Base-by-base conservation (phyloP, 2,888 invertebrate species). In the Mystacides longicornis region DNA sequence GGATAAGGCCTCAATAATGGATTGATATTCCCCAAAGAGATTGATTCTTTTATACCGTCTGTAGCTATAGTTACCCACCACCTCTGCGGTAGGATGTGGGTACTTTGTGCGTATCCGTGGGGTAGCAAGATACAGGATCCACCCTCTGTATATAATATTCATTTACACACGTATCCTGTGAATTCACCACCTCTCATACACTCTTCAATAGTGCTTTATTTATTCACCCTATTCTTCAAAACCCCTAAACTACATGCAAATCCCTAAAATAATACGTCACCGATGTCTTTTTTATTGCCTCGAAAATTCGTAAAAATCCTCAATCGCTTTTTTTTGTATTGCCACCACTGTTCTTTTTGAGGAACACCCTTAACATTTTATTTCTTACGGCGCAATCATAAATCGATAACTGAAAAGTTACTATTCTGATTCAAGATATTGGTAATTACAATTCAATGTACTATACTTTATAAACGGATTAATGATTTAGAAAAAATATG, bases 191-290 rank as follows among this genome's bases (percentile, higher is more conserved):
- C 37, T 37, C 23, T 48, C 48, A 48, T 48, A 48, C 14, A 48
- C 7, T 22, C 21, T 21, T 49, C 31, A 20, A 49, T 16, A 18
- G 2, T 16, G 48, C 49, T 52, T 47, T 46, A 20, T 19, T 22
- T 48, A 53, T 53, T 53, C 53, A 53, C 53, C 53, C 53, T 53
- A 11, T 42, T 31, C 37, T 23, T 37, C 31, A 18, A 20, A 47
- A 16, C 37, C 21, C 53, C 53, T 31, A 33, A 46, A 31, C 37
- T 37, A 33, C 47, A 53, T 53, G 53, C 42, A 53, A 53, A 53
- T 53, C 27, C 21, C 20, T 33, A 16, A 49, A 53, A 53, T 49
- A 27, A 53, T 53, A 53, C 37, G 23, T 49, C 37, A 23, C 23
- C 46, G 20, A 48, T 49, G 46, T 37, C 52, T 43, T 31, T 52